phyloP scores from a whole-genome alignment of 2,113 vertebrate species.

The Potamarius usumacintae region DNA sequence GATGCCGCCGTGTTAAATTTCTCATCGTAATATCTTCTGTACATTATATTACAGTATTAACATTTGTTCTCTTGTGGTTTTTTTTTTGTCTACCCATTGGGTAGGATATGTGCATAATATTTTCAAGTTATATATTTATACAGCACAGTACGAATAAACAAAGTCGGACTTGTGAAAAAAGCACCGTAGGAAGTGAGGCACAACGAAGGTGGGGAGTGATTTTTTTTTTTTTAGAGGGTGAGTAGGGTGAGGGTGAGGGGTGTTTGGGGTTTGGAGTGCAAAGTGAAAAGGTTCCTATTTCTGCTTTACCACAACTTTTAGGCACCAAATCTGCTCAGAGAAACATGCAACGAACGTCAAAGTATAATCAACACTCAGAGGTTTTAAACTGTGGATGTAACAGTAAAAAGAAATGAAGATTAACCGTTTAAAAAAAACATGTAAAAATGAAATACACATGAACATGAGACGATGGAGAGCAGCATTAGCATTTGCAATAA shows the following conservation, averaged over 20 bases:
- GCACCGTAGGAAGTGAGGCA: conserved; percentile 96
- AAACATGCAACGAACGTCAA: conserved; percentile 74
- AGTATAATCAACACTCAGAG: conserved; percentile 44
- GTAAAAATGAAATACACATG: conserved; percentile 45
- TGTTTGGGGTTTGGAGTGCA: conserved; percentile 69
- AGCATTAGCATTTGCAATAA: conserved; percentile 69
- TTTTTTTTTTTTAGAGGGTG: not conserved
- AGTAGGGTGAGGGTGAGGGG: not conserved
- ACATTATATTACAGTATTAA: conserved; percentile 97
- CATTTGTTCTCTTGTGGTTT: conserved; percentile 79
- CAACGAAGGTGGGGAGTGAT: conserved; percentile 79
- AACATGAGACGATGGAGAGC: conserved; percentile 60
- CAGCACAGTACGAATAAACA: conserved; percentile 92
- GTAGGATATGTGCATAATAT: conserved; percentile 99
- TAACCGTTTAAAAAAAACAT: not conserved
- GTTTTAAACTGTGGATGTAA: conserved; percentile 11
- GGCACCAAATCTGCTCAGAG: conserved; percentile 80
- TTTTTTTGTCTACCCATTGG: conserved; percentile 91
- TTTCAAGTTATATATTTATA: conserved; percentile 88
- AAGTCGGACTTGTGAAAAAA: conserved; percentile 86
- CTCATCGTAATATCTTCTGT: conserved; percentile 80
- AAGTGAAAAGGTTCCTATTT: conserved; percentile 77
- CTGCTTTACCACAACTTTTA: conserved; percentile 82
- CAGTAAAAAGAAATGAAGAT: not conserved
- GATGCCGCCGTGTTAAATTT: conserved; percentile 88